Evolutionary conservation across 2,797 vertebrate genomes (phyloP), one percentile per base, ranked within the genome.

Genomic region (Geotria australis): DNA sequence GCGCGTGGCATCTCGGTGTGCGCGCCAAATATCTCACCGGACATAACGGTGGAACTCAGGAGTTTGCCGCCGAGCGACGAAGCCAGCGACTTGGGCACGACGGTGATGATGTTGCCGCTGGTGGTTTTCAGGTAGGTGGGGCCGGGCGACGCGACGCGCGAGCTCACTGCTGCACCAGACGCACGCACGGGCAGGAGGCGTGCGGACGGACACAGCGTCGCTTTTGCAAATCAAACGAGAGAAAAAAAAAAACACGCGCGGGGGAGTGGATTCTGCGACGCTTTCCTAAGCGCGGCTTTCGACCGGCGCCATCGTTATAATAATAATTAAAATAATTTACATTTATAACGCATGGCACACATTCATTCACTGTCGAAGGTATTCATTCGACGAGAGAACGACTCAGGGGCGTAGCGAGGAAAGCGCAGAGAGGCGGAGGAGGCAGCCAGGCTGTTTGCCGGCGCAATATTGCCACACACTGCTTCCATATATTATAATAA

Each of bases 71-170:
- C 89, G 51, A 96, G 72, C 0, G 59, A 60, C 6, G 85, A 81
- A 53, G 91, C 89, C 65, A 96, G 70, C 6, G 88, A 91, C 65
- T 98, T 98, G 57, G 89, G 89, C 46, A 98, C 88, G 38, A 98
- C 91, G 0, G 91, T 98, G 65, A 98, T 98, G 70, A 98, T 96
- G 73, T 84, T 95, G 46, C 91, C 91, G 38, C 89, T 96, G 51
- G 91, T 98, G 38, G 91, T 95, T 68, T 98, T 98, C 61, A 98
- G 83, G 0, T 96, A 96, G 3, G 91, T 91, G 61, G 89, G 73
- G 24, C 79, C 81, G 2, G 80, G 74, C 7, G 89, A 75, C 8
- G 81, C 76, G 51, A 55, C 24, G 8, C 51, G 51, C 24, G 24
- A 38, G 24, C 24, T 38, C 24, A 38, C 24, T 55, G 51, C 51